Percentiles rank a stretch among this genome's conserved stretches.
Evolutionary conservation across 2,113 vertebrate species (phyloP).

Genomic region (Lonchura striata): DNA sequence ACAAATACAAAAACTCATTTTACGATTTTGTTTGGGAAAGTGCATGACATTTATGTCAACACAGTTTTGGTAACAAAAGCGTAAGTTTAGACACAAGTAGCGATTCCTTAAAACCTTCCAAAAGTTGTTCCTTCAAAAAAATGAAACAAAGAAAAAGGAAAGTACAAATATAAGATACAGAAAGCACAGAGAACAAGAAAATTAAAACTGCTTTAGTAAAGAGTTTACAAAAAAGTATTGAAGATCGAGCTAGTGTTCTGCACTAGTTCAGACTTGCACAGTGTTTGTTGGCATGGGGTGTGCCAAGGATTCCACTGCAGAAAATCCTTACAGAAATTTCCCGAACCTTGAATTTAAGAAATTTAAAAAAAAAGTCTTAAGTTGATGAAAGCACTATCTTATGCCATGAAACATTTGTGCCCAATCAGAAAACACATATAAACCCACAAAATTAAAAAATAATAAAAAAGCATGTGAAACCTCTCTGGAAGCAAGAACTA

Average conservation of each 20-base stretch:
- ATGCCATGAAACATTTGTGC: background rate
- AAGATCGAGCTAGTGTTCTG: background rate
- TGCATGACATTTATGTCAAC: background rate
- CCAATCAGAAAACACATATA: background rate
- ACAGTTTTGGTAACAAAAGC: background rate
- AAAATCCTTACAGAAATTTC: background rate
- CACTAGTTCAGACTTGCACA: background rate
- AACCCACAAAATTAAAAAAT: background rate
- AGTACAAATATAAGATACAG: background rate
- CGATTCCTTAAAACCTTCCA: background rate
- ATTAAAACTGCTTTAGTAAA: background rate
- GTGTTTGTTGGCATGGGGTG: rapidly evolving
- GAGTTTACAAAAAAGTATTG: background rate
- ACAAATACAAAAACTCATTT: background rate
- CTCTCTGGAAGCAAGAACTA: background rate
- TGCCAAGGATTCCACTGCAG: background rate
- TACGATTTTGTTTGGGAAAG: conserved; percentile 1
- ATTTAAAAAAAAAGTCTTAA: background rate
- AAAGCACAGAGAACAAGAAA: background rate
- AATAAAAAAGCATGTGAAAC: background rate
- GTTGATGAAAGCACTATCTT: background rate
- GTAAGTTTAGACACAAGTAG: background rate
- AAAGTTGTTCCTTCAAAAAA: background rate
- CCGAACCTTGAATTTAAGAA: background rate
- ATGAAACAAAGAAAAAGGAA: background rate